phyloP scores from a whole-genome alignment of 1,140 invertebrate species.

The Diabrotica virgifera region DNA sequence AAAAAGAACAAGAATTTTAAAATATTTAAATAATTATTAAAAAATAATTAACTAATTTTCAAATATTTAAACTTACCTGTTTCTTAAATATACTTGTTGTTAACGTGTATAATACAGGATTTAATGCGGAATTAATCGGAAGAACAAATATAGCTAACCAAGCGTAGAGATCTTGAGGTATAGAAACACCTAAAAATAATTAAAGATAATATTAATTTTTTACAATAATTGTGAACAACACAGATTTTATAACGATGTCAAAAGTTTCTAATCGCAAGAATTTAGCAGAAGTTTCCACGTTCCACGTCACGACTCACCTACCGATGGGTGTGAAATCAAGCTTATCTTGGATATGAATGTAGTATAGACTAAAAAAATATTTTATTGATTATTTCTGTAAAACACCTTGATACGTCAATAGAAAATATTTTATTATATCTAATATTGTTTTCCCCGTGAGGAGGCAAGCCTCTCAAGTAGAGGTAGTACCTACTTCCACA shows the following conservation, averaged over 20 bases:
- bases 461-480: too few relatives aligned
- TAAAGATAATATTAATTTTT: neutral
- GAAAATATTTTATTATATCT: too few relatives aligned
- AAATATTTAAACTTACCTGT: conserved; percentile 42
- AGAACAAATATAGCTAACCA: conserved; percentile 68
- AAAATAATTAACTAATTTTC: neutral
- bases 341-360: too few relatives aligned
- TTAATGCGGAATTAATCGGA: conserved; percentile 69
- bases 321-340: too few relatives aligned
- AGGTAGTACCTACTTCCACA: too few relatives aligned
- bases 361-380: too few relatives aligned
- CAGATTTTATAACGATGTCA: neutral
- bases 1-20: neutral
- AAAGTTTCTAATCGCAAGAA: neutral
- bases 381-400: too few relatives aligned
- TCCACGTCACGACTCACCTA: too few relatives aligned
- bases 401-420: too few relatives aligned
- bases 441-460: too few relatives aligned
- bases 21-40: neutral
- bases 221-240: neutral
- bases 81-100: conserved; percentile 59
- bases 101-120: conserved; percentile 69
- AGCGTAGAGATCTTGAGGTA: conserved; percentile 57
- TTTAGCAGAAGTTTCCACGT: neutral
- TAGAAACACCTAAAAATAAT: conserved; percentile 46